phyloP scores from a whole-genome alignment of 2,113 vertebrate genomes.

The Sander vitreus region DNA sequence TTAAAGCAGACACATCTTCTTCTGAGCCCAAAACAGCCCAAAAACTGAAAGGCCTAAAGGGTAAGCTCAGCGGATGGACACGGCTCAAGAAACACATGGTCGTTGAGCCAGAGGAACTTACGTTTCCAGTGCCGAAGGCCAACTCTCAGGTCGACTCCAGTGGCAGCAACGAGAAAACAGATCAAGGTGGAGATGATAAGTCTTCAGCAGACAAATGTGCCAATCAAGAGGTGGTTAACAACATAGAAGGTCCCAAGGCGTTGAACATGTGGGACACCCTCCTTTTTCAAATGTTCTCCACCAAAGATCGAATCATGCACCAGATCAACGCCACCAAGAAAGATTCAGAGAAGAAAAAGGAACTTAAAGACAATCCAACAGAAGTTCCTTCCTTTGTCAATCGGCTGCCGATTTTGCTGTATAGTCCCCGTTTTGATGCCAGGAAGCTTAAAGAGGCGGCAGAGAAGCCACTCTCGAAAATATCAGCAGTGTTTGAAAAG shows the following conservation, averaged over 20 bases:
- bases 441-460: constrained; percentile 92
- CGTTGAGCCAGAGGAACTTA: constrained; percentile 83
- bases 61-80: constrained; percentile 87
- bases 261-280: constrained; percentile 94
- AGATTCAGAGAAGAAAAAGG: constrained; percentile 67
- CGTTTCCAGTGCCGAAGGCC: constrained; percentile 67
- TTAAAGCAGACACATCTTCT: not conserved
- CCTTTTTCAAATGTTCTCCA: constrained; percentile 90
- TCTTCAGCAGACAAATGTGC: constrained; percentile 10
- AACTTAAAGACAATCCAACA: constrained; percentile 50
- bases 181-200: not conserved
- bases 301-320: constrained; percentile 81
- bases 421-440: constrained; percentile 91
- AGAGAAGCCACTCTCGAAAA: constrained; percentile 82
- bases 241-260: constrained; percentile 80
- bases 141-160: constrained; percentile 48
- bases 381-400: constrained; percentile 79
- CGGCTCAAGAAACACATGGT: constrained; percentile 92
- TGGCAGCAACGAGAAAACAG: constrained; percentile 27
- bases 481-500: constrained; percentile 80
- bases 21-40: constrained; percentile 53
- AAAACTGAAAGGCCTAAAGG: constrained; percentile 80
- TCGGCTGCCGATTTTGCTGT: constrained; percentile 88
- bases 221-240: constrained; percentile 58
- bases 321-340: constrained; percentile 76